Evolutionary conservation across 2,113 vertebrate genomes (phyloP), one percentile per base, ranked within the genome.

Genomic region (Amia ocellicauda): DNA sequence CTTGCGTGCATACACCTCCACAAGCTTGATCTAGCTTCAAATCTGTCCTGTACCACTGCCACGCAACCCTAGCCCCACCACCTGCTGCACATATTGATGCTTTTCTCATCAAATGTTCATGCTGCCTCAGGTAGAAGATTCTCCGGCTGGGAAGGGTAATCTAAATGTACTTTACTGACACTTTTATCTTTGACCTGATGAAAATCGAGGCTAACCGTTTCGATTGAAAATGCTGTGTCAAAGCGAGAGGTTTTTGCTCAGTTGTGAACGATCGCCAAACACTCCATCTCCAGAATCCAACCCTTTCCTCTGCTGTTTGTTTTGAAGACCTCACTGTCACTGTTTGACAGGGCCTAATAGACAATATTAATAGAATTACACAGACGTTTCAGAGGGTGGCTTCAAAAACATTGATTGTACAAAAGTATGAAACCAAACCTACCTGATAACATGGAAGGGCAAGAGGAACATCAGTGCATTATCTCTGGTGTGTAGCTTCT

Each of bases 51-150:
- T 2, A 40, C 17, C 43, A 17, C 45, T 53, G 58, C 58, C 43
- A 57, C 19, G 28, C 5, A 24, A 57, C 11, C 16, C 28, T n/a
- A 41, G 51, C 64, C 72, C 66, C 74, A 78, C 78, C 80, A 82
- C 77, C 64, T 69, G 69, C 63, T 69, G 29, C 73, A 80, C 47
- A 58, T 55, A 69, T 59, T 71, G 70, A 27, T 28, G 23, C 58
- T 28, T 19, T 11, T 64, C 29, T 67, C 62, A 57, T 57, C 55
- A 62, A 28, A 19, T 22, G 40, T 54, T 60, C 47, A 36, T 55
- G 43, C 17, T 26, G 49, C 62, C n/a, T 7, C 42, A 41, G 51
- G 41, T 66, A 9, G 55, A 8, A 14, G n/a, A 20, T 49, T 58
- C 43, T 41, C 47, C 22, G 53, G 43, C 26, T 69, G 19, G 31